Percentiles rank a stretch among this genome's conserved stretches.
Conservation (phyloP, 2,888 invertebrate genomes). For the Pogonocherus hispidulus region DNA sequence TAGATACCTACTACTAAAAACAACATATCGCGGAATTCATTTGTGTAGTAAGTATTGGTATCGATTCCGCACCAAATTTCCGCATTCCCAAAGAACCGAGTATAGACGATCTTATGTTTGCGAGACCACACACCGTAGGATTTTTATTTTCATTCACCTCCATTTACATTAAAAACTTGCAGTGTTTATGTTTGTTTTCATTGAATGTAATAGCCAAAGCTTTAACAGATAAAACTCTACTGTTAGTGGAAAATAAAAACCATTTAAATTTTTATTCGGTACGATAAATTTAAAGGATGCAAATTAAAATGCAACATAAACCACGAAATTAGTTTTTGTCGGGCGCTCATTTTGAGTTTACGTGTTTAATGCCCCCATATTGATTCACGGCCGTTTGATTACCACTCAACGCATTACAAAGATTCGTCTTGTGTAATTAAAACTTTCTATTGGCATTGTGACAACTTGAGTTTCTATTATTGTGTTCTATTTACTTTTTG, state of each 20-base stretch:
- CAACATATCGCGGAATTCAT: too few species aligned
- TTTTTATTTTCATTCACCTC: too few species aligned
- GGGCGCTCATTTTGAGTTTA: constrained; percentile 4
- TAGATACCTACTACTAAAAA: too few species aligned
- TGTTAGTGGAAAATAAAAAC: not conserved
- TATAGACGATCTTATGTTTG: too few species aligned
- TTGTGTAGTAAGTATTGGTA: too few species aligned
- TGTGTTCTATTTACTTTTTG: constrained; percentile 31
- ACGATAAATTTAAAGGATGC: not conserved
- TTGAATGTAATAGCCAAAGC: not conserved
- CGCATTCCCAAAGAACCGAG: too few species aligned
- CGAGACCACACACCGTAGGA: too few species aligned
- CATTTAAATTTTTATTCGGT: not conserved
- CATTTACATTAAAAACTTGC: too few species aligned
- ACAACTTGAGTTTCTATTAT: constrained; percentile 30
- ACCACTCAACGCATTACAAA: constrained; percentile 21
- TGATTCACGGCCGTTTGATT: constrained; percentile 22
- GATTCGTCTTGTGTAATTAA: constrained; percentile 30
- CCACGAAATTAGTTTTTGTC: constrained; percentile 19
- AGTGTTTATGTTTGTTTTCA: not conserved
- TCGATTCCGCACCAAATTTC: too few species aligned
- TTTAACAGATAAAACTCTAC: not conserved
- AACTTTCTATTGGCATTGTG: constrained; percentile 32
- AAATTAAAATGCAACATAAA: constrained; percentile 21
- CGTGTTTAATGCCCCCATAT: constrained; percentile 19